Evolutionary conservation across 1,140 invertebrate species (phyloP).

Genomic region (Hycleus cichorii): DNA sequence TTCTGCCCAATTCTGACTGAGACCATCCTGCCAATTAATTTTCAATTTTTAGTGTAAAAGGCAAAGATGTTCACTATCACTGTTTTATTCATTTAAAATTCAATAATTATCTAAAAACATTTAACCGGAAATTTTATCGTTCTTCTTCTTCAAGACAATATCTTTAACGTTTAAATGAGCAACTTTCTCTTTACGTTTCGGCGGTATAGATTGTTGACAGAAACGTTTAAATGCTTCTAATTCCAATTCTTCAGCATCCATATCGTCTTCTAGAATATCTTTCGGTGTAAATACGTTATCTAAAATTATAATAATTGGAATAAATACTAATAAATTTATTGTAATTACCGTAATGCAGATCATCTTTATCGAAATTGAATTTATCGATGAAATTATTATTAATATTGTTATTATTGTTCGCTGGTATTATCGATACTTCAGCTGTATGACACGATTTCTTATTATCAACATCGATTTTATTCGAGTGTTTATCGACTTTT

Average conservation of each 20-base stretch:
- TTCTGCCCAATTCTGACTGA: too few species aligned
- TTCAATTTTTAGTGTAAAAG: too few species aligned
- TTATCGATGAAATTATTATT: conserved; percentile 14
- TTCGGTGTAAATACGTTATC: conserved; percentile 71
- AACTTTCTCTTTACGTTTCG: conserved; percentile 61
- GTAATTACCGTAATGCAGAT: conserved; percentile 36
- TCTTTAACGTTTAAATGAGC: conserved; percentile 39
- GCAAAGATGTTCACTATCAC: too few species aligned
- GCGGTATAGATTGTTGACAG: conserved; percentile 63
- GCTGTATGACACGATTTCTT: conserved; percentile 31
- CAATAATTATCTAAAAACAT: conserved; percentile 3
- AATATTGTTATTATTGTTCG: conserved; percentile 19
- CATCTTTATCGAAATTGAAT: conserved; percentile 34
- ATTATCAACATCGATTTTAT: conserved; percentile 20
- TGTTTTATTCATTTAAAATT: not conserved
- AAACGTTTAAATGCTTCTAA: conserved; percentile 74
- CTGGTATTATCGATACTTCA: conserved; percentile 39
- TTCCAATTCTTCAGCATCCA: conserved; percentile 68
- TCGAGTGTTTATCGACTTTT: conserved; percentile 34
- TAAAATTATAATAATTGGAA: conserved; percentile 42
- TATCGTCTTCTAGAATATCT: conserved; percentile 65
- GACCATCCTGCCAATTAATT: too few species aligned
- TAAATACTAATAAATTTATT: not conserved
- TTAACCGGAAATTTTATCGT: conserved; percentile 14
- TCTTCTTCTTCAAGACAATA: conserved; percentile 37